phyloP scores from a whole-genome alignment of 2,797 vertebrate species.

The Enteromius paludinosus region DNA sequence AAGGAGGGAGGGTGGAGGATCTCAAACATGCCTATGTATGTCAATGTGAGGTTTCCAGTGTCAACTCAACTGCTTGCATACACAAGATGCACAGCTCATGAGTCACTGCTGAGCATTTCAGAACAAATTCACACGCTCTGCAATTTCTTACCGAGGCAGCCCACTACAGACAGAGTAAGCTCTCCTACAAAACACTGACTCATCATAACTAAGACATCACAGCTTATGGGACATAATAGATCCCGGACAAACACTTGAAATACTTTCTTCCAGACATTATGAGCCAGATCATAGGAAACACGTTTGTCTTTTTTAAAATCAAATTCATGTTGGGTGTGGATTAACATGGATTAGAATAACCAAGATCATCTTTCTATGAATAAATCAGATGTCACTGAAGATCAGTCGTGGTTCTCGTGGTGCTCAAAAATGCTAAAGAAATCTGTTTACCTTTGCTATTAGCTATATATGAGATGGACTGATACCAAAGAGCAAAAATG shows the following conservation, averaged over 20 bases:
- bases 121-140: constrained; percentile 30
- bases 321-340: neutral
- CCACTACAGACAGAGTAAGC: neutral
- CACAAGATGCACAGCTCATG: constrained; percentile 15
- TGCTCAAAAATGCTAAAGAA: neutral
- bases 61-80: constrained; percentile 24
- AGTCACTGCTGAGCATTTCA: constrained; percentile 33
- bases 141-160: constrained; percentile 3
- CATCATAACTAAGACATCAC: constrained; percentile 49
- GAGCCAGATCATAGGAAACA: neutral
- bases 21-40: neutral
- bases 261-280: constrained; percentile 6
- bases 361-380: neutral
- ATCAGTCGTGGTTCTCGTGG: neutral
- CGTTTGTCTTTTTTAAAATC: neutral
- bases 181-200: constrained; percentile 47
- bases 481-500: neutral
- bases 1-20: neutral
- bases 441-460: neutral
- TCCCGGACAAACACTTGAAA: constrained; percentile 26
- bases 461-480: neutral
- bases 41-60: neutral
- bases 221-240: constrained; percentile 29
- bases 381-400: neutral
- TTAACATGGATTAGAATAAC: neutral